Evolutionary conservation across 2,797 vertebrate species (phyloP), one percentile per base, ranked within the genome.

Genomic region (Trichosurus vulpecula): DNA sequence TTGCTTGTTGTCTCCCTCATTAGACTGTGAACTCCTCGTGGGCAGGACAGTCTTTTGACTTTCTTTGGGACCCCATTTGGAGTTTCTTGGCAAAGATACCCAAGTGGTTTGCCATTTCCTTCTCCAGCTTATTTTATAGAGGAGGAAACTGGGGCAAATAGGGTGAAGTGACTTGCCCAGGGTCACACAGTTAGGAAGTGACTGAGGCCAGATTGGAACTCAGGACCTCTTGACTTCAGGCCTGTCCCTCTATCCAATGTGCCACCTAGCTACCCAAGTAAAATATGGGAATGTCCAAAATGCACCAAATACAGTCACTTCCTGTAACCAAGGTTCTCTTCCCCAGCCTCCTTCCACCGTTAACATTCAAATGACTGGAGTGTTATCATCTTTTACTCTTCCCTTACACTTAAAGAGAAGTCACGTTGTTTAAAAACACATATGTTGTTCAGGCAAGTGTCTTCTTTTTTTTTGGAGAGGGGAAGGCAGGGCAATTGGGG

Each of bases 361-460:
- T 74, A n/a, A 41, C 19, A 81, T 47, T 81, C 22, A 81, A 81
- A 81, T 47, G 41, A 81, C n/a, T 47, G 41, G n/a, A n/a, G 8
- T 11, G 41, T n/a, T 81, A 81, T 81, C 66, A 74, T 41, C 66
- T n/a, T 81, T 52, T 94, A 54, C 94, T 94, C 90, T 35, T 25
- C 94, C 27, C 16, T 93, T 94, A 22, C 2, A 94, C 95, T 94
- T 29, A 96, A 96, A 30, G 92, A 94, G 53, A 92, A 53, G 95
- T 74, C 12, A 31, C 57, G 14, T 6, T 96, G 90, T 95, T 94
- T 95, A 94, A 93, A 94, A 13, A n/a, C 31, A 92, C 9, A 52
- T 30, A 92, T 96, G 27, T 14, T 55, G 6, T 35, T 6, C n/a
- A 95, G 14, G 0, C 52, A 57, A n/a, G 27, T 2, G 13, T 52